Base-by-base conservation (phyloP, 2,888 invertebrate species). In the Saturnia pavonia region DNA sequence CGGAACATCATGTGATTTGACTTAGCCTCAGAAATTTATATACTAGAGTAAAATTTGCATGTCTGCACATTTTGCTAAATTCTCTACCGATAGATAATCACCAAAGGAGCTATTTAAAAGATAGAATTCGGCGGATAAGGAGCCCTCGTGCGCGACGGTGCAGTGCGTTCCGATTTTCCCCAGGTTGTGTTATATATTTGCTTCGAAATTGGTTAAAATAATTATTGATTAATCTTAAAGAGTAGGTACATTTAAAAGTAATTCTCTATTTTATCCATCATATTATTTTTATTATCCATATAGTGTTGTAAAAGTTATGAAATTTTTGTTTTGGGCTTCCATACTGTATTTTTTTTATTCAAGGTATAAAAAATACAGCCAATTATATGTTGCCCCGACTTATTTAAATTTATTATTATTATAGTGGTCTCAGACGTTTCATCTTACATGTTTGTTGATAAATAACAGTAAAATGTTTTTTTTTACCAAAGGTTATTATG, bases 31-130 rank as follows among this genome's bases (percentile, higher is more conserved):
- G 27, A 48, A 68, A 63, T 34, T 69, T 66, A 69, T 71, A 69
- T 72, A 73, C 74, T 70, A 48, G 57, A 72, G 34, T 43, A 71
- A 68, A 69, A 77, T 83, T 80, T 79, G 76, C 77, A 80, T 78
- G 72, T 69, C 78, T 83, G 83, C 74, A 84, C 71, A 72, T 76
- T 69, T 78, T 75, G 72, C 68, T 70, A 69, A 76, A 70, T 72
- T 76, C 73, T 73, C 67, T 70, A 74, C 75, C 80, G 77, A 85
- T 85, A 85, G 84, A 84, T 86, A 82, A 75, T 80, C 78, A 79
- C 81, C 84, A 84, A 82, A 82, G 82, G 83, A 87, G 84, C 83
- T 83, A 84, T 90, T 86, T 85, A 81, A 85, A 83, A 87, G 86
- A 87, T 86, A 85, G 80, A 82, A 78, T 74, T 76, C 72, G 72